phyloP scores from a whole-genome alignment of 2,888 invertebrate genomes.

The Scaptomyza reducta region DNA sequence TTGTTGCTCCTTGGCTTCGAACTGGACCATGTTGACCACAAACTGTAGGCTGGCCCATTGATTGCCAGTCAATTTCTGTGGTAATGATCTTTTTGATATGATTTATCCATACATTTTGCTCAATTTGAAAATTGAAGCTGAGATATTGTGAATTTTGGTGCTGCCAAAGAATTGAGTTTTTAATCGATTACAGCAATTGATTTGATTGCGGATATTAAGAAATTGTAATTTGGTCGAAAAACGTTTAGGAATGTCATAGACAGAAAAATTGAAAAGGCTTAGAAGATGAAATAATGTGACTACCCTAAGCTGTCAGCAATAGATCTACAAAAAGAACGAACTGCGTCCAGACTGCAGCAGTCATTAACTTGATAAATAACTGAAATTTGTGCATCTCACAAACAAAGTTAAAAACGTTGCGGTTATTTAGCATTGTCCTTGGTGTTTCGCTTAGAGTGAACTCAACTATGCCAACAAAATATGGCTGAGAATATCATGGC shows the following conservation, averaged over 20 bases:
- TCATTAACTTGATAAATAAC: conserved; percentile 33
- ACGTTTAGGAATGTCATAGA: background rate
- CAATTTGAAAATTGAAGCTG: conserved; percentile 30
- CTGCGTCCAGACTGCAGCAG: conserved; percentile 8
- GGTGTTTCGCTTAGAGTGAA: conserved; percentile 6
- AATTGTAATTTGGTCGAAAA: background rate
- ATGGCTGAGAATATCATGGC: conserved; percentile 20
- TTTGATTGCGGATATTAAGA: background rate
- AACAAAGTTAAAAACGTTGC: conserved; percentile 24
- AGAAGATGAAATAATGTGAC: background rate
- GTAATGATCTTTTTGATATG: conserved; percentile 41
- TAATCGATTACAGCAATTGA: conserved; percentile 4
- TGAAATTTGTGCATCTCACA: conserved; percentile 33
- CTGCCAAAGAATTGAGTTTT: background rate
- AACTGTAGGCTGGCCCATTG: conserved; percentile 37
- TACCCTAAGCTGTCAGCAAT: background rate
- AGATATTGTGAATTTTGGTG: background rate
- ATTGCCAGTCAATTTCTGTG: conserved; percentile 40
- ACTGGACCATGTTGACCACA: conserved; percentile 35
- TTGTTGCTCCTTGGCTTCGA: conserved; percentile 47
- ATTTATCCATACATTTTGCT: conserved; percentile 32
- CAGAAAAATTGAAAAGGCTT: background rate
- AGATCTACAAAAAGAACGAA: background rate
- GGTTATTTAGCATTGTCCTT: conserved; percentile 40
- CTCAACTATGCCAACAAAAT: conserved; percentile 22